A percentile compares a stretch with the other conserved stretches of the same genome.
Evolutionary conservation across 64 coral and sea anemone species (phyloP).

Genomic region (Orbicella faveolata): DNA sequence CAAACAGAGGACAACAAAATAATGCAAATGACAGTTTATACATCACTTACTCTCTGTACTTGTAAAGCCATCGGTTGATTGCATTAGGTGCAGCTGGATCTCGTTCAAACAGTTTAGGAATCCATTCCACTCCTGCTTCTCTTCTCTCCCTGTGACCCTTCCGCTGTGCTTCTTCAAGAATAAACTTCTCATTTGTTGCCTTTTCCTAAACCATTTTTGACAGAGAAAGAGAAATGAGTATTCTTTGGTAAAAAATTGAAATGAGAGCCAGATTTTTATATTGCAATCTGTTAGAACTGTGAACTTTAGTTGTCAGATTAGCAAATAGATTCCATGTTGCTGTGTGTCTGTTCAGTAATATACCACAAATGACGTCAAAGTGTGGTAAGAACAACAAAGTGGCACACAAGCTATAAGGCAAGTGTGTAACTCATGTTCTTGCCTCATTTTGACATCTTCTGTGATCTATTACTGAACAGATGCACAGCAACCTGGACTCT

Average conservation of each 20-base stretch:
- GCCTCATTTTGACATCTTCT: too few relatives aligned
- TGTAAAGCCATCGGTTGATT: slow-evolving; percentile 93
- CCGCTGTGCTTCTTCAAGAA: slow-evolving; percentile 84
- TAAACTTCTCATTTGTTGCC: slow-evolving; percentile 92
- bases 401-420: too few relatives aligned
- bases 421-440: too few relatives aligned
- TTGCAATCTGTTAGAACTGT: neutral
- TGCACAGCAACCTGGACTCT: too few relatives aligned
- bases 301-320: too few relatives aligned
- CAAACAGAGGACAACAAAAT: too few relatives aligned
- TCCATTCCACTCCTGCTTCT: slow-evolving; percentile 82
- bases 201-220: slow-evolving; percentile 65
- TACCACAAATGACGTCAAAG: too few relatives aligned
- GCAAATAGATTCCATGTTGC: too few relatives aligned
- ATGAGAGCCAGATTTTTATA: neutral
- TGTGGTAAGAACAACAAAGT: too few relatives aligned
- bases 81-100: slow-evolving; percentile 81
- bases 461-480: too few relatives aligned
- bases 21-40: neutral
- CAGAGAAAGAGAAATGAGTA: neutral
- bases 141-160: slow-evolving; percentile 84
- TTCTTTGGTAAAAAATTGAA: neutral
- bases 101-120: slow-evolving; percentile 86
- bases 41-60: slow-evolving; percentile 84
- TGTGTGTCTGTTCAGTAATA: too few relatives aligned